These are phyloP conservation scores for Vombatus ursinus DNA, from an alignment of 2,113 vertebrate species.

Conservation along the genomic window DNA sequence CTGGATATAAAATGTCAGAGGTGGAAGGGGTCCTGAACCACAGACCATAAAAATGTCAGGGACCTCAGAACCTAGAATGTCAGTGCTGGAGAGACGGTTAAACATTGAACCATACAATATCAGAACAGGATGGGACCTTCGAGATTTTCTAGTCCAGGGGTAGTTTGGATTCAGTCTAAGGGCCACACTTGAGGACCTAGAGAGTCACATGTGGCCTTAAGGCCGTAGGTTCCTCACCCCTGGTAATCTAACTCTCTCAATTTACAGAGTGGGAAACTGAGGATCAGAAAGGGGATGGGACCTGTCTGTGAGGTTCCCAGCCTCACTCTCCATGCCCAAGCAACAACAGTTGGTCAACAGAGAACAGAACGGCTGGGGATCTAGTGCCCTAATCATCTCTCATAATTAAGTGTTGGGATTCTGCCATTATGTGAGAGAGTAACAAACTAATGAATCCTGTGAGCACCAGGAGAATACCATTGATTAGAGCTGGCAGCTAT, in stretches of 20 bases:
- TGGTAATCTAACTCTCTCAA: neutral
- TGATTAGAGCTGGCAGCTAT: neutral
- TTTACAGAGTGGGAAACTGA: neutral
- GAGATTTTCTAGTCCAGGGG: too few relatives aligned
- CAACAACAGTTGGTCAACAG: neutral
- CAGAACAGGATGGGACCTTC: too few relatives aligned
- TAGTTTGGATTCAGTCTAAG: too few relatives aligned
- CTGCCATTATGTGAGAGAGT: neutral
- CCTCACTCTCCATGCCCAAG: neutral
- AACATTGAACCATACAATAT: too few relatives aligned
- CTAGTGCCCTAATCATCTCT: neutral
- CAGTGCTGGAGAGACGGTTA: too few relatives aligned
- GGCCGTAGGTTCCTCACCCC: too few relatives aligned
- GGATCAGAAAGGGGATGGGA: neutral
- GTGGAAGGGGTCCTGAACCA: neutral
- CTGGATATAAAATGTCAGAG: too few relatives aligned
- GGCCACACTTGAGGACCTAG: too few relatives aligned
- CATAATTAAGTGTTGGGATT: neutral
- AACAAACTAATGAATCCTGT: neutral
- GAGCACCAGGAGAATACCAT: neutral
- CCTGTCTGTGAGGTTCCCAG: neutral
- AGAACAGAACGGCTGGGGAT: neutral
- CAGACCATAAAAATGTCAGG: neutral
- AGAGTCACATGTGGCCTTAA: too few relatives aligned
- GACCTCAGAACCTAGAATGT: too few relatives aligned